Evolutionary conservation across 2,888 invertebrate genomes (phyloP).

Genomic region (Polyommatus icarus): DNA sequence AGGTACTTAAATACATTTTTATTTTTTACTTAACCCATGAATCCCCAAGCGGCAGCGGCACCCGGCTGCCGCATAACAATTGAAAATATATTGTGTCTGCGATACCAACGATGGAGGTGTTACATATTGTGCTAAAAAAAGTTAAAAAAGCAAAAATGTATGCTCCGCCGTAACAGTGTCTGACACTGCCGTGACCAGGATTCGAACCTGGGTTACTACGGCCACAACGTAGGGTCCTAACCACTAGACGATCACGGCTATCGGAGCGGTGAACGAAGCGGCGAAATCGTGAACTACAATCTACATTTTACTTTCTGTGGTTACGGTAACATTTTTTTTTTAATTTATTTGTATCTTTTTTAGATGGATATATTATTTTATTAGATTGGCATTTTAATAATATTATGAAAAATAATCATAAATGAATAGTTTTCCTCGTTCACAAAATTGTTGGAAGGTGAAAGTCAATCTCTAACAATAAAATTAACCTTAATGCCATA

Average conservation of each 20-base stretch:
- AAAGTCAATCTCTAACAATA: not conserved
- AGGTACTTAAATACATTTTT: too few relatives aligned
- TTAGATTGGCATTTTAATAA: not conserved
- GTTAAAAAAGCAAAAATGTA: not conserved
- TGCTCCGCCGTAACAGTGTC: conserved; percentile 57
- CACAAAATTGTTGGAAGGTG: not conserved
- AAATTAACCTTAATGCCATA: not conserved
- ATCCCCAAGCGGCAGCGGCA: too few relatives aligned
- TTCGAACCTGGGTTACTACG: conserved; percentile 88
- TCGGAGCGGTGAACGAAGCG: conserved; percentile 49
- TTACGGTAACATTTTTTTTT: not conserved
- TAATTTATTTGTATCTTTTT: not conserved
- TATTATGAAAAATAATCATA: not conserved
- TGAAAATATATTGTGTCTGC: too few relatives aligned
- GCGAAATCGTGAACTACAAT: not conserved
- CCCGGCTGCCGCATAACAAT: too few relatives aligned
- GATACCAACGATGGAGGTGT: too few relatives aligned
- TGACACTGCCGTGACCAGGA: conserved; percentile 83
- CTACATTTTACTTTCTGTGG: not conserved
- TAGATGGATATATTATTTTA: too few relatives aligned
- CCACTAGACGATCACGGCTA: conserved; percentile 83
- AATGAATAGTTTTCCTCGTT: not conserved
- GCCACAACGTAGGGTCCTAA: conserved; percentile 89
- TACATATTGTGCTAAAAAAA: not conserved
- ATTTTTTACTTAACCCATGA: not conserved